Conservation (phyloP, 2,888 invertebrate species). For the Troides helena region DNA sequence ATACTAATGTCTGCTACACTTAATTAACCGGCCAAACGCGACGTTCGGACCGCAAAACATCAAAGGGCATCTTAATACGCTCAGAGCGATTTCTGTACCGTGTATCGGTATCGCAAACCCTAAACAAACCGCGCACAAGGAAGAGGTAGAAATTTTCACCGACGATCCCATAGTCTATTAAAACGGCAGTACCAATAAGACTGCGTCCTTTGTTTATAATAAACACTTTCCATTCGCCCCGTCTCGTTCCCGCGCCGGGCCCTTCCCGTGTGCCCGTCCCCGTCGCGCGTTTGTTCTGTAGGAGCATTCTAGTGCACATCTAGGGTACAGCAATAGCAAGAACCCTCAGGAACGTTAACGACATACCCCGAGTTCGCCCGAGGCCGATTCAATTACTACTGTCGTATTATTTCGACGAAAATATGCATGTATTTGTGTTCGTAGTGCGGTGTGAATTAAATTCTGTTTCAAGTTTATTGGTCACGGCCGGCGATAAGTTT, state of each 20-base stretch:
- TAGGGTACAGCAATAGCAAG: slow-evolving; percentile 60
- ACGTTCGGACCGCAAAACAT: slow-evolving; percentile 67
- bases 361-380: slow-evolving; percentile 73
- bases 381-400: slow-evolving; percentile 80
- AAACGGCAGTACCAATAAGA: slow-evolving; percentile 72
- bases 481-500: slow-evolving; percentile 64
- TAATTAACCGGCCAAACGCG: slow-evolving; percentile 69
- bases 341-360: slow-evolving; percentile 77
- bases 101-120: slow-evolving; percentile 61
- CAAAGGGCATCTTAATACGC: slow-evolving; percentile 77
- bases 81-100: slow-evolving; percentile 65
- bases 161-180: slow-evolving; percentile 71
- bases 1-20: slow-evolving; percentile 59
- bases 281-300: slow-evolving; percentile 63
- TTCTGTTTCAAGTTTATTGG: slow-evolving; percentile 74
- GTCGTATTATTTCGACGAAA: slow-evolving; percentile 78
- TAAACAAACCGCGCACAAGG: slow-evolving; percentile 59
- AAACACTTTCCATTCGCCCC: slow-evolving; percentile 68
- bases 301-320: slow-evolving; percentile 73
- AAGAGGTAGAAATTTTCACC: slow-evolving; percentile 59
- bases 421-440: slow-evolving; percentile 75
- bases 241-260: slow-evolving; percentile 43
- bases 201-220: slow-evolving; percentile 79
- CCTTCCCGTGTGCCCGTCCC: slow-evolving; percentile 42
- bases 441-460: slow-evolving; percentile 75